These are phyloP conservation scores for Melanophora roralis DNA, from an alignment of 2,888 invertebrate genomes.

Conservation along the genomic window DNA sequence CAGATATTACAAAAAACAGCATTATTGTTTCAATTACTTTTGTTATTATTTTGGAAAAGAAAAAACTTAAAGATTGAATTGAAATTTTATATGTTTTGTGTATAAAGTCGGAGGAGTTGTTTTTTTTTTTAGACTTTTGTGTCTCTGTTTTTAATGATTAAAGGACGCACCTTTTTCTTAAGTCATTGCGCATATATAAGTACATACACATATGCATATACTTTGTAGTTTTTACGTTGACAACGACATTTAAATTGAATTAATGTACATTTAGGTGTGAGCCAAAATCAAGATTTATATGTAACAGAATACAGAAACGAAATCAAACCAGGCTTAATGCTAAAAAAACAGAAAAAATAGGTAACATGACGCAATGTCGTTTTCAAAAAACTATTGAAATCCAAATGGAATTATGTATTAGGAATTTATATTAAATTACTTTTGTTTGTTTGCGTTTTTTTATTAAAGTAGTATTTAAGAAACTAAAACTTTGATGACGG, in stretches of 20 bases:
- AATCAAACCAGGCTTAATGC: background rate
- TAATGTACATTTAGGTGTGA: conserved; percentile 67
- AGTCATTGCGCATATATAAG: background rate
- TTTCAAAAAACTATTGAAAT: conserved; percentile 43
- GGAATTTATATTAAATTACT: conserved; percentile 42
- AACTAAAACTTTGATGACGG: conserved; percentile 35
- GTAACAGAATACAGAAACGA: conserved; percentile 3
- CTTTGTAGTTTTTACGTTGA: conserved; percentile 64
- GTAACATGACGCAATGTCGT: conserved; percentile 58
- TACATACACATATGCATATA: background rate
- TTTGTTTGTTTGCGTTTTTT: background rate
- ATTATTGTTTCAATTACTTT: conserved; percentile 47
- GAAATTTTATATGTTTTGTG: conserved; percentile 64
- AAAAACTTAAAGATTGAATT: conserved; percentile 40
- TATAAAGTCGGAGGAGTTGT: conserved; percentile 64
- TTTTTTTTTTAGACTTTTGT: conserved; percentile 36
- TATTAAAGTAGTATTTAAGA: conserved; percentile 12
- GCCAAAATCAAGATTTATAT: conserved; percentile 63
- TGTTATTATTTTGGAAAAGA: conserved; percentile 18
- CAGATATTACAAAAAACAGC: conserved; percentile 36
- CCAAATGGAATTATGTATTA: conserved; percentile 34
- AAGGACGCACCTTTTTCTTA: conserved; percentile 63
- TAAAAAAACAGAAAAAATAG: conserved; percentile 4
- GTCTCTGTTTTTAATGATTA: conserved; percentile 38
- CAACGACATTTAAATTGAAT: conserved; percentile 74